A percentile compares a stretch with the other conserved stretches of the same genome.
Conservation (phyloP, 2,888 invertebrate genomes). For the Sarcophaga variegata region DNA sequence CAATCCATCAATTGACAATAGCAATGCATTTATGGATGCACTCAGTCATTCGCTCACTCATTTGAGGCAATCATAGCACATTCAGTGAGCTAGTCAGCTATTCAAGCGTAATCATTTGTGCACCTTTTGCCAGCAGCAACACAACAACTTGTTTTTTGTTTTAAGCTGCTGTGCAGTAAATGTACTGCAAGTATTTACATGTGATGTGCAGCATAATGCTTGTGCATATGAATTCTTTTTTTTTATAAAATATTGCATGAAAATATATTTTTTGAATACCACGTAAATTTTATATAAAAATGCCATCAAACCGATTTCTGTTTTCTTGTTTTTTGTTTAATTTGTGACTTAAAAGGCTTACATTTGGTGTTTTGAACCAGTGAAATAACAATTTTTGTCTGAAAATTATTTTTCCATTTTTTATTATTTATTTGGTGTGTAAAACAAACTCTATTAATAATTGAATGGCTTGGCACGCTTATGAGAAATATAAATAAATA, state of each 20-base stretch:
- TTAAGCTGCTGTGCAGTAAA: not conserved
- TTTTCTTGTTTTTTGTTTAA: not conserved
- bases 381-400: not conserved
- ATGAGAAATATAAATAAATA: not conserved
- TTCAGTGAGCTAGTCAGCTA: not conserved
- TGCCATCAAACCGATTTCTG: no score
- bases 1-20: not conserved
- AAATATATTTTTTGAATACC: not conserved
- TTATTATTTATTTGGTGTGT: not conserved
- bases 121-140: constrained; percentile 12
- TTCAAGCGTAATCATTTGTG: constrained; percentile 46
- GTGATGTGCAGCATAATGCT: not conserved
- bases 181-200: not conserved
- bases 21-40: not conserved
- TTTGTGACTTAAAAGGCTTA: not conserved
- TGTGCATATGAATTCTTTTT: not conserved
- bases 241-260: not conserved
- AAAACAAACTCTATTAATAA: not conserved
- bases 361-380: not conserved
- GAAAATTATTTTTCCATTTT: not conserved
- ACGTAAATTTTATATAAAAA: not conserved
- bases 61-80: not conserved
- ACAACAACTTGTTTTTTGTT: not conserved
- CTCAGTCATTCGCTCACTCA: not conserved
- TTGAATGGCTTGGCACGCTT: not conserved